Base-by-base conservation (phyloP, 2,888 invertebrate species). In the Drosophila mercatorum region DNA sequence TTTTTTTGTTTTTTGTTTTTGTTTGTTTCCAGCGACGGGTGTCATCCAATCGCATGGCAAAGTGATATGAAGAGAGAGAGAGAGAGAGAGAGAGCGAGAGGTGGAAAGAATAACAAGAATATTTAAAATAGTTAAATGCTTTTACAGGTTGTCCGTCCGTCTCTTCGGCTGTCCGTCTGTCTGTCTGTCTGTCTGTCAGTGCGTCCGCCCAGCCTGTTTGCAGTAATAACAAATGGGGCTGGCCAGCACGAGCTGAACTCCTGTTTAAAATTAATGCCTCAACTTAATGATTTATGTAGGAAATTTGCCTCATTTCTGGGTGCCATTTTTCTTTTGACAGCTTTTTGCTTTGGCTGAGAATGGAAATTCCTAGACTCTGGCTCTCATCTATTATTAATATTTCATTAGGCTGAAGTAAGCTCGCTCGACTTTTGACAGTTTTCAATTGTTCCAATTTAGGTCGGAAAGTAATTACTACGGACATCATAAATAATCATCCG, bases 41-140 rank as follows among this genome's bases (percentile, higher is more conserved):
- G 60, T 83, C 69, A 63, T 66, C 43, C 67, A 77, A 68, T 31
- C 41, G 52, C 52, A 47, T 36, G 22, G 47, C 17, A 28, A 2
- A 17, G 7, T 12, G 26, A 28, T 34, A 67, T 67, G 31, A n/a
- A n/a, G 66, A 3, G 7, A 2, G 34, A 34, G 10, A 5, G 5
- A n/a, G 66, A 3, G 7, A 2, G 34, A 34, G 10, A 5, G 5
- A 8, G 10, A 43, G 60, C 43, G 8, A 22, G 17, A 17, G 7
- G 14, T 10, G 10, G 28, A 41, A 55, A 53, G 22, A 52, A 40
- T n/a, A 47, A 38, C 26, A 38, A 10, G n/a, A 43, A 41, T 31
- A 62, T 36, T 46, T 5, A 6, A 40, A 44, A 31, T 46, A 17
- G 53, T n/a, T 3, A 26, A 40, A 53, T 53, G 22, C n/a, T 38